phyloP scores from a whole-genome alignment of 2,113 vertebrate species.

The Pterocles gutturalis region DNA sequence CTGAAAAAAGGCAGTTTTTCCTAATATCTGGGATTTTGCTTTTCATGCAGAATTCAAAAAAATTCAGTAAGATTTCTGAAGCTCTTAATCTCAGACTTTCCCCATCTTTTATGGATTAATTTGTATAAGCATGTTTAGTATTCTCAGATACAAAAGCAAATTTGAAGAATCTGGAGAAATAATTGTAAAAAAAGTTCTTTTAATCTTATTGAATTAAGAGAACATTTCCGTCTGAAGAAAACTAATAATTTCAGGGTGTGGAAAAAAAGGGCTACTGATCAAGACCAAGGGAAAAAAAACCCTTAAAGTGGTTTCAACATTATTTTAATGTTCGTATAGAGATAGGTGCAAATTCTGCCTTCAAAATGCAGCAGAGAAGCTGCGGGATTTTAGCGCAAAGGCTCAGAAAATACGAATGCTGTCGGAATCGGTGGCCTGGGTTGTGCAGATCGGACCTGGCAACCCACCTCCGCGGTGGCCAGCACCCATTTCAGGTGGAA shows the following conservation, averaged over 20 bases:
- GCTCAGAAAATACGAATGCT: neutral
- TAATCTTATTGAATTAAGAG: neutral
- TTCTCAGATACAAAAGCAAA: neutral
- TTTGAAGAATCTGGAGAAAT: neutral
- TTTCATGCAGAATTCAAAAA: neutral
- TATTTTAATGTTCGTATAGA: neutral
- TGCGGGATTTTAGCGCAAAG: fast-evolving
- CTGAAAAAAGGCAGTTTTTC: neutral
- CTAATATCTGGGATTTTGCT: neutral
- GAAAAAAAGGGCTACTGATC: neutral
- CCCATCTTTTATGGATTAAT: neutral
- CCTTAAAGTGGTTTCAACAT: neutral
- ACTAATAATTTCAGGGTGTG: fast-evolving
- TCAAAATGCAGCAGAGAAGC: neutral
- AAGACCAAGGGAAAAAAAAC: fast-evolving
- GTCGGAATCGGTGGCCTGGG: fast-evolving
- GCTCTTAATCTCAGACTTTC: neutral
- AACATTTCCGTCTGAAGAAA: neutral
- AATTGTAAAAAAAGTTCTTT: neutral
- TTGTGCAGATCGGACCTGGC: fast-evolving
- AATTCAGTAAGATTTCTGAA: neutral
- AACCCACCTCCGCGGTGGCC: fast-evolving
- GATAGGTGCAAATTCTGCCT: neutral
- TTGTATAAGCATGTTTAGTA: neutral
- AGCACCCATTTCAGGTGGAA: neutral